Base-by-base conservation (phyloP, 2,113 vertebrate species). In the Phoxinus phoxinus region DNA sequence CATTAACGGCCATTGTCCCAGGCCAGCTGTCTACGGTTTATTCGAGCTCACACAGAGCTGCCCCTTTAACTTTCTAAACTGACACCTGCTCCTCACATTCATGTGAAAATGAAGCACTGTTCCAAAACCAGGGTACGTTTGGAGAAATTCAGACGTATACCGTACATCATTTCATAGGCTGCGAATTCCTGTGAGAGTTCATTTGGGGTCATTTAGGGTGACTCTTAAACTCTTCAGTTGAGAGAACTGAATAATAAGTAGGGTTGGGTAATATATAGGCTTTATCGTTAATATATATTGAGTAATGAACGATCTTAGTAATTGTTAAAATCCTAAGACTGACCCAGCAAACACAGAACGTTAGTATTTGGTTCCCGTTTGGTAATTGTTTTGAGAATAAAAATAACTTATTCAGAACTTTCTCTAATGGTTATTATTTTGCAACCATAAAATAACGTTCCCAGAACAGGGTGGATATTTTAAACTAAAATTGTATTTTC, bases 41-140 rank as follows among this genome's bases (percentile, higher is more conserved):
- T 87, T 76, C 83, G 69, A 72, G 58, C 77, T 82, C 72, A 61
- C 80, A 73, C 75, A 44, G 87, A 27, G 73, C 48, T 59, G 65
- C 81, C 53, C 72, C 51, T 86, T 88, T 84, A 69, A 67, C 76
- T 73, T 46, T 25, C 56, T 92, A 89, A 93, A 93, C 91, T 93
- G 92, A 94, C 94, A 94, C 92, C 94, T 94, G 94, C 93, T 93
- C 87, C 90, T 91, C 91, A 92, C 92, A 93, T 93, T 94, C 92
- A 92, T 85, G 81, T 48, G 87, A 93, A 93, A 93, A 92, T 91
- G 84, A 91, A 92, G 88, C 27, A 46, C 88, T 91, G 90, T 90
- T 82, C 80, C 65, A 72, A 74, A 48, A 69, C 12, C n/a, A 61
- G 32, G n/a, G 51, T 59, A 80, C 32, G 23, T 17, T 80, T 46